Base-by-base conservation (phyloP, 2,888 invertebrate genomes). In the Cheilosia scutellata region DNA sequence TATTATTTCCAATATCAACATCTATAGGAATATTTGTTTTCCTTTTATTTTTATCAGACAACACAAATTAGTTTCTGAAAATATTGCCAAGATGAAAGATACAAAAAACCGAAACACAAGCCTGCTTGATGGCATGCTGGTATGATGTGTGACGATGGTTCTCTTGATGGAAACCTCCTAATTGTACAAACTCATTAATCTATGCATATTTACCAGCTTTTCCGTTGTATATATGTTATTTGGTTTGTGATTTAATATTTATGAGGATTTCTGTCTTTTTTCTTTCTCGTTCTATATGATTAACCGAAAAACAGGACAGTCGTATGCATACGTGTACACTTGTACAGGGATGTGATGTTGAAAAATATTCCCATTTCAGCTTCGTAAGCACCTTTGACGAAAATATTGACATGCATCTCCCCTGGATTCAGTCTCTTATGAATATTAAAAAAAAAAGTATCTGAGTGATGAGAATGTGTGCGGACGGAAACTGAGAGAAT, bases 191-290 rank as follows among this genome's bases (percentile, higher is more conserved):
- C 79, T 72, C 72, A 58, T 72, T 72, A 65, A 72, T 72, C 31
- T 29, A 62, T 68, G 42, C 16, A 70, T 62, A 11, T 57, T 63
- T 71, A 63, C 51, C 47, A 71, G 71, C 47, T 71, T 78, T 49
- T 57, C n/a, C 37, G n/a, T 60, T 58, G 9, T 16, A 16, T 37
- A 37, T 3, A 25, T 40, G 51, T 58, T 75, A 37, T 70, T 71
- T 71, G 71, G 40, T 57, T 63, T 71, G 47, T 71, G 63, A 78
- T 63, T 78, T 71, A 71, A 71, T 71, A 78, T 78, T 78, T 71
- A 63, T 63, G 63, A 57, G 42, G 7, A 31, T 47, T 49, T 76
- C 29, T 57, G 29, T 44, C 4, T 29, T 51, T 11, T 25, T n/a
- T 5, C 7, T 11, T 27, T 5, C 4, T 25, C 7, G 16, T 5